phyloP scores from a whole-genome alignment of 2,113 vertebrate genomes.

The Elgaria multicarinata region DNA sequence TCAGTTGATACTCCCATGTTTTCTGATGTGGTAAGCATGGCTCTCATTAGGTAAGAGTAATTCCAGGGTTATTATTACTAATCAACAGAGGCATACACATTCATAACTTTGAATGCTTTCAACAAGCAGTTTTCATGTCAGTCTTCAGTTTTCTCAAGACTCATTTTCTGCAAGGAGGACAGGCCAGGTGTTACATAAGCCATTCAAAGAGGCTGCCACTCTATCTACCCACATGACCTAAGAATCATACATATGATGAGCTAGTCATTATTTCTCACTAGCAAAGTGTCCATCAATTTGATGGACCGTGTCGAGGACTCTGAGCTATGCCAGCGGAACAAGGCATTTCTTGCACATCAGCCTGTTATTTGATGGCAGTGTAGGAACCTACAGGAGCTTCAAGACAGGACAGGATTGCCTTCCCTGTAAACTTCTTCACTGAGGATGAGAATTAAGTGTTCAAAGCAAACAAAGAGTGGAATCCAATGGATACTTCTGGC shows the following conservation, averaged over 20 bases:
- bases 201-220: not conserved
- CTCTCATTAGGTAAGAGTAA: not conserved
- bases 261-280: slow-evolving; percentile 6
- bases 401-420: not conserved
- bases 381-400: not conserved
- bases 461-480: not conserved
- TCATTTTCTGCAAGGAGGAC: not conserved
- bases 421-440: not conserved
- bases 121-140: not conserved
- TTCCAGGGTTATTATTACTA: not conserved
- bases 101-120: not conserved
- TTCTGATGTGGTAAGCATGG: not conserved
- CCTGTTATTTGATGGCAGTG: not conserved
- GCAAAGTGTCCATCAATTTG: not conserved
- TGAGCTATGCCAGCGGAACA: not conserved
- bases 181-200: not conserved
- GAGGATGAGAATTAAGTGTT: not conserved
- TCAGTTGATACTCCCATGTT: not conserved
- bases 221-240: not conserved
- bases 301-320: not conserved
- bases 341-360: not conserved
- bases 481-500: too few relatives aligned
- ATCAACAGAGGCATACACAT: not conserved
- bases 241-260: not conserved
- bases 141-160: not conserved